phyloP scores from a whole-genome alignment of 2,113 vertebrate species.

The Corythaixoides concolor region DNA sequence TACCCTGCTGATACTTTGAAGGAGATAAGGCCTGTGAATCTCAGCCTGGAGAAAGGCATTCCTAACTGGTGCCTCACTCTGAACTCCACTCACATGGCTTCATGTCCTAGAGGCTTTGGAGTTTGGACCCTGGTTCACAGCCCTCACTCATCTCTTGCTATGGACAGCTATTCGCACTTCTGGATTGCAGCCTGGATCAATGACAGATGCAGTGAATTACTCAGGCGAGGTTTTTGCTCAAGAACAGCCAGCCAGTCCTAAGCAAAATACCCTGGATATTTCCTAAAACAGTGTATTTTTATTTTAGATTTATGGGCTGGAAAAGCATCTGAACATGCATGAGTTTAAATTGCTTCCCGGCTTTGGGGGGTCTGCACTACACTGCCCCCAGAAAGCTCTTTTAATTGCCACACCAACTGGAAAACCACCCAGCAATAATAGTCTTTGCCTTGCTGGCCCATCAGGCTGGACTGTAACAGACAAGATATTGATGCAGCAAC shows the following conservation, averaged over 20 bases:
- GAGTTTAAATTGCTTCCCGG: neutral
- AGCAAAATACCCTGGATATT: neutral
- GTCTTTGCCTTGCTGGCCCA: neutral
- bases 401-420: neutral
- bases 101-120: neutral
- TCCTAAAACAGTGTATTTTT: neutral
- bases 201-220: neutral
- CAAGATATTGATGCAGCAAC: conserved; percentile 42
- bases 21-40: neutral
- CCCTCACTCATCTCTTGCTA: neutral
- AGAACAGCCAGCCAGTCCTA: neutral
- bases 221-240: neutral
- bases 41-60: neutral
- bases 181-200: neutral
- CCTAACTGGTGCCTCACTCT: neutral
- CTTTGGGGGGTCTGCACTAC: neutral
- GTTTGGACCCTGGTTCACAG: neutral
- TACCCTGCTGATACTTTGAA: neutral
- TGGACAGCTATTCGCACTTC: neutral
- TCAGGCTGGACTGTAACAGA: conserved; percentile 14
- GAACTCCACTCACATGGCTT: neutral
- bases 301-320: neutral
- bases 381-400: neutral
- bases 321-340: neutral
- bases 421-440: neutral